Evolutionary conservation across 2,888 invertebrate species (phyloP), one percentile per base, ranked within the genome.

Genomic region (Drosophila mimica): DNA sequence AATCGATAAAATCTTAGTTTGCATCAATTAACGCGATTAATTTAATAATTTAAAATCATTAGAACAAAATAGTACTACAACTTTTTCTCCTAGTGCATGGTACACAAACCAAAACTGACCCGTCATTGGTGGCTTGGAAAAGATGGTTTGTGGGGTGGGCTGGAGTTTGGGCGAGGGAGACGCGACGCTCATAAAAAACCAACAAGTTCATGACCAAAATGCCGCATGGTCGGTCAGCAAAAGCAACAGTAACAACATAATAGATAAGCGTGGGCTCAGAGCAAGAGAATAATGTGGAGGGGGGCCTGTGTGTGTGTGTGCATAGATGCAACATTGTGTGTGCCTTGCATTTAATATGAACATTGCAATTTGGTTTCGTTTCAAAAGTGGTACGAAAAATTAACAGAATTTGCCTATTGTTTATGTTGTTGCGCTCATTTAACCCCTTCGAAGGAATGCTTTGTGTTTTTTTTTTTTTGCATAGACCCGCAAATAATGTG

Each of bases 121-220:
- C 60, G 54, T 36, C 48, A 33, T 57, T 57, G 57, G n/a, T n/a
- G 40, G 40, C 4, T 54, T 15, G 34, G 6, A 36, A 36, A 38
- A 25, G 6, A 1, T 4, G 28, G 20, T 30, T 17, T 25, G 40
- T n/a, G 30, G 20, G 38, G 2, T 36, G 60, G 4, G 38, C n/a
- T 17, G 9, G 30, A 33, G 13, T 48, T 30, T 40, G 33, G 53
- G 30, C 25, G 25, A 25, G 56, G 20, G 62, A 60, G 61, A 77
- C 53, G 51, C 57, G 51, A 59, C 70, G 60, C 20, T 33, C 20
- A 33, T 20, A 15, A 56, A 38, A 54, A 38, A 54, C 28, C 77
- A 77, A 71, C 85, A 87, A 87, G 88, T 87, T 87, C 88, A 87
- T 83, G 84, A 87, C 89, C 87, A 86, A 87, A 88, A 75, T 69